Evolutionary conservation across 2,113 vertebrate species (phyloP).

Genomic region (Eptesicus fuscus): DNA sequence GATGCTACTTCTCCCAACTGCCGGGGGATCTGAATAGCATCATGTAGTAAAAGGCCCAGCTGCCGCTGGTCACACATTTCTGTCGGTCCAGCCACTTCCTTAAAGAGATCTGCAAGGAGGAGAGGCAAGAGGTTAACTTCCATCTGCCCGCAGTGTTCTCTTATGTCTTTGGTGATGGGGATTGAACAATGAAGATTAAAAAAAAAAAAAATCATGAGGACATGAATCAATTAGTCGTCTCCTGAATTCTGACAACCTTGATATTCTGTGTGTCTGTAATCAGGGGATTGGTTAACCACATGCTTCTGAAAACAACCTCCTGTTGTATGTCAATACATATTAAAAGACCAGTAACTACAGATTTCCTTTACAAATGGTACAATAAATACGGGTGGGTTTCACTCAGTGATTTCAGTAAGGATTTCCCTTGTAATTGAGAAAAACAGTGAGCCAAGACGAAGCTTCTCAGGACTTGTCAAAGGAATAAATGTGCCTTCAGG

Average conservation of each 20-base stretch:
- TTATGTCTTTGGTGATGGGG: background rate
- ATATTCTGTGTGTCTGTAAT: background rate
- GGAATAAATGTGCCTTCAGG: background rate
- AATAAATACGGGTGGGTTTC: background rate
- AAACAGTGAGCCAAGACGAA: background rate
- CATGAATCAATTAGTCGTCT: background rate
- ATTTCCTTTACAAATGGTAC: background rate
- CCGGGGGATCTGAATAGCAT: constrained; percentile 95
- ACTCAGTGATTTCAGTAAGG: background rate
- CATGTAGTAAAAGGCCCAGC: constrained; percentile 93
- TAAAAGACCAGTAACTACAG: background rate
- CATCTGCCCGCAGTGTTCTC: background rate
- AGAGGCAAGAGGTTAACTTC: background rate
- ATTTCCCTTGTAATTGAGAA: background rate
- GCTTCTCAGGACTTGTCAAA: background rate
- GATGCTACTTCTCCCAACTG: constrained; percentile 97
- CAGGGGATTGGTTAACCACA: background rate
- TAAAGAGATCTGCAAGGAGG: constrained; percentile 89
- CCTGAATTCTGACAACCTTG: background rate
- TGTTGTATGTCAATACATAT: background rate
- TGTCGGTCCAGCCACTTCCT: constrained; percentile 90
- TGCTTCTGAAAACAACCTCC: background rate
- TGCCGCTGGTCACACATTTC: constrained; percentile 96
- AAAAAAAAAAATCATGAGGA: background rate
- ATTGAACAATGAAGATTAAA: background rate